These are phyloP conservation scores for Actinia tenebrosa DNA, from an alignment of 64 coral and sea anemone genomes.

Conservation along the genomic window DNA sequence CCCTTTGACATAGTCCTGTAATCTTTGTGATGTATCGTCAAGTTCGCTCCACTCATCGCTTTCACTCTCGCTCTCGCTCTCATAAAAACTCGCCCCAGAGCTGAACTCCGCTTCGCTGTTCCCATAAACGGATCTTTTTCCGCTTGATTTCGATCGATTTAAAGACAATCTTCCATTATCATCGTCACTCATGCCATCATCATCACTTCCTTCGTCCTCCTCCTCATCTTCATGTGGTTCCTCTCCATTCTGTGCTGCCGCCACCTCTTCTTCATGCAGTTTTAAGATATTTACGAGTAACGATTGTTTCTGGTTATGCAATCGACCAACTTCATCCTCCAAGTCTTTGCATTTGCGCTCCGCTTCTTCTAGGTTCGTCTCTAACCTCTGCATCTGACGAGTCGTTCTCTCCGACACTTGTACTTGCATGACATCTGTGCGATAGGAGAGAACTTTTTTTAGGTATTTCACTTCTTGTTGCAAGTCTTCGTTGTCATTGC, in stretches of 20 bases:
- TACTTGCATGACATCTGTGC: constrained; percentile 62
- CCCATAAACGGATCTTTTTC: background rate
- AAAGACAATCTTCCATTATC: background rate
- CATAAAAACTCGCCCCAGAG: constrained; percentile 32
- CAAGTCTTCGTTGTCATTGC: constrained; percentile 54
- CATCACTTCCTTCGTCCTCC: constrained; percentile 17
- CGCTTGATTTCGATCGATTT: background rate
- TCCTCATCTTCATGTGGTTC: constrained; percentile 27
- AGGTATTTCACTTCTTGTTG: constrained; percentile 68
- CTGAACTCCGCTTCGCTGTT: constrained; percentile 46
- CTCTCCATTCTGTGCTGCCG: background rate
- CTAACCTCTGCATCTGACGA: constrained; percentile 61
- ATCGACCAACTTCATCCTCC: constrained; percentile 76
- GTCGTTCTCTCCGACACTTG: constrained; percentile 45
- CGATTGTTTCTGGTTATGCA: constrained; percentile 75
- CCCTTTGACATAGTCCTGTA: background rate
- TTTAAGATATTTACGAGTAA: constrained; percentile 78
- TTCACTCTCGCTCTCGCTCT: constrained; percentile 30
- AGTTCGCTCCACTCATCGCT: constrained; percentile 32
- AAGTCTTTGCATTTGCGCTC: constrained; percentile 72
- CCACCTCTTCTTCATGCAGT: constrained; percentile 57
- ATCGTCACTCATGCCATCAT: constrained; percentile 20
- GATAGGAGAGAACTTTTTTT: constrained; percentile 80
- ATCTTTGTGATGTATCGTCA: background rate
- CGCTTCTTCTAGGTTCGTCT: constrained; percentile 72